Evolutionary conservation across 2,113 vertebrate genomes (phyloP).

Genomic region (Hucho hucho): DNA sequence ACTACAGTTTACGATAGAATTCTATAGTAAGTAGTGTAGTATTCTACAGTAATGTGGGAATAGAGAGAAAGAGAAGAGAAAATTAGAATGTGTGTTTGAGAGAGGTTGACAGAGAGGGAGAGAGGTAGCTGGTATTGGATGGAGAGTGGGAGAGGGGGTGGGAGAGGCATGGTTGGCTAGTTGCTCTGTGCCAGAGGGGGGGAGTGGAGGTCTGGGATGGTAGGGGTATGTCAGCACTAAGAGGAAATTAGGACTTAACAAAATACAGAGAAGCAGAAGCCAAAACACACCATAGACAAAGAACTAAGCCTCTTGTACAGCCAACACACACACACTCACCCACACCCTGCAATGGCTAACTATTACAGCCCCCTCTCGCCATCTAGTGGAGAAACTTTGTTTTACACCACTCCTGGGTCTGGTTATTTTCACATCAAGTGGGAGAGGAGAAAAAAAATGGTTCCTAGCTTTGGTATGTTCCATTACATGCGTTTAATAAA

Average conservation of each 20-base stretch:
- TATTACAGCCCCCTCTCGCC: slow-evolving; percentile 21
- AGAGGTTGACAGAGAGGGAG: background rate
- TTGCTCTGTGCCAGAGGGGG: background rate
- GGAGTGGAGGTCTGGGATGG: background rate
- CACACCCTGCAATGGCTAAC: background rate
- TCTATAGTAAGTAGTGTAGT: too few relatives aligned
- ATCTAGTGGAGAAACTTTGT: slow-evolving; percentile 33
- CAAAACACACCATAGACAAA: background rate
- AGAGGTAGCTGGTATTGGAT: background rate
- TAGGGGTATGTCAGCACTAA: too few relatives aligned
- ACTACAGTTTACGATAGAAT: too few relatives aligned
- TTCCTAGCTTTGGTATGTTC: slow-evolving; percentile 31
- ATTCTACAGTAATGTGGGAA: too few relatives aligned
- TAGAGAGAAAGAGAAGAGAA: background rate
- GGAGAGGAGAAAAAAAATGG: slow-evolving; percentile 2
- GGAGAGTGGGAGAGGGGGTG: background rate
- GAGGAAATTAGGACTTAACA: background rate
- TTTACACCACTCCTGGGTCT: background rate
- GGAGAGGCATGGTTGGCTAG: background rate
- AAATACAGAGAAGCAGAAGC: background rate
- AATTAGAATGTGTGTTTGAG: background rate
- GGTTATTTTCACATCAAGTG: slow-evolving; percentile 31
- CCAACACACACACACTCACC: background rate
- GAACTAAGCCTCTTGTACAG: too few relatives aligned
- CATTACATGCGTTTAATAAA: slow-evolving; percentile 29